A percentile compares a stretch with the other conserved stretches of the same genome.
These are phyloP conservation scores for Misgurnus anguillicaudatus DNA, from an alignment of 2,113 vertebrate genomes.

Conservation along the genomic window DNA sequence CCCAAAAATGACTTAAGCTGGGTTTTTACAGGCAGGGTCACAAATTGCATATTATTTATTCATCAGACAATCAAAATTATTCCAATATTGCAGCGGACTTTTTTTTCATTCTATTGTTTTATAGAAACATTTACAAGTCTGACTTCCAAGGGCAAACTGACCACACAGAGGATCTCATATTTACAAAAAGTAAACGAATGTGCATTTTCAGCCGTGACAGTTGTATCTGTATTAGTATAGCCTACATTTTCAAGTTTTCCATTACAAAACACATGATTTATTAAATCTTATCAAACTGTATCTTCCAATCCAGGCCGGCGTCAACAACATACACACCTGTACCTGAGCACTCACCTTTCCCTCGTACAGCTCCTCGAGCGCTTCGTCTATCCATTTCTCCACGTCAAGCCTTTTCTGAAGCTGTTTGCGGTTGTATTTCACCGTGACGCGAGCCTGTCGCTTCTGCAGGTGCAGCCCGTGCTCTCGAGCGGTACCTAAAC, in stretches of 20 bases:
- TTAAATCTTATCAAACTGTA: background rate
- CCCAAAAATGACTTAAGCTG: no score
- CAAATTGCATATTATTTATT: no score
- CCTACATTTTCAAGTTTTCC: background rate
- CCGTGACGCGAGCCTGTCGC: conserved; percentile 84
- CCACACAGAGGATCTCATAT: no score
- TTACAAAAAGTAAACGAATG: background rate
- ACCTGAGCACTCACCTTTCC: conserved; percentile 75
- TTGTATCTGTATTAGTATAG: background rate
- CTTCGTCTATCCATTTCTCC: conserved; percentile 90
- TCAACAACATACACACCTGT: background rate
- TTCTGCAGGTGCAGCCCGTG: conserved; percentile 70
- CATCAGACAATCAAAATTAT: no score
- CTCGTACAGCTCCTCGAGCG: conserved; percentile 77
- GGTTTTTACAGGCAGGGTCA: no score
- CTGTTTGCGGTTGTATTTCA: conserved; percentile 88
- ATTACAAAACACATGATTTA: background rate
- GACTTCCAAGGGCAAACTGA: no score
- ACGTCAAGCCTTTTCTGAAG: conserved; percentile 86
- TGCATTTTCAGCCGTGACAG: background rate
- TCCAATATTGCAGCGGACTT: background rate
- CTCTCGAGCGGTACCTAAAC: conserved; percentile 51
- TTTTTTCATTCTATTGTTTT: background rate
- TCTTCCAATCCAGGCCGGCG: background rate
- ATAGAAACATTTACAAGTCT: no score